Evolutionary conservation across 2,113 vertebrate species (phyloP), one percentile per base, ranked within the genome.

Genomic region (Lycaon pictus): DNA sequence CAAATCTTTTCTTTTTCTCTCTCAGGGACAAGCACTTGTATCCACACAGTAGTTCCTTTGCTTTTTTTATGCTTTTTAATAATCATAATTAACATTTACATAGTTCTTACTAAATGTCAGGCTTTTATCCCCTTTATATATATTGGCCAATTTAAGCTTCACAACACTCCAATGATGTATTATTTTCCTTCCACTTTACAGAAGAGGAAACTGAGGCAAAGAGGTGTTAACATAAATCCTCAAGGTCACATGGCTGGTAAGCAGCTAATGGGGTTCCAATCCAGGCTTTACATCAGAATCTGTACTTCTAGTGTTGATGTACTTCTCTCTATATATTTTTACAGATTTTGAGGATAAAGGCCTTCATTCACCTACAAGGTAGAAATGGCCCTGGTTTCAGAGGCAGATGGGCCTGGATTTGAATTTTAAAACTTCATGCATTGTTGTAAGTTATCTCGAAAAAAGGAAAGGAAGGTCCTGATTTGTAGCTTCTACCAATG

Each of bases 141-240:
- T 37, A 51, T 63, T 87, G 85, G 76, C 32, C 84, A 69, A 84
- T 76, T 83, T 22, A 80, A 9, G 84, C 62, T 91, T 69, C 16
- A 53, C 6, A 25, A 32, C 35, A 76, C 63, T 13, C 20, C 11
- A 43, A 11, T 11, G 69, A 89, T 37, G 48, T 82, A 25, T 19
- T 88, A n/a, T 79, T 71, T 5, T 32, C 35, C 12, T 87, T 87
- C 25, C n/a, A 20, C 23, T 86, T 85, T 32, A 77, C 2, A 67
- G 35, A 63, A 56, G 56, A 93, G 53, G 77, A 92, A 95, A 87
- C 55, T n/a, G 60, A 96, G 71, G 65, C 58, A 86, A 29, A 19
- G 9, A 35, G 16, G 20, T 65, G 12, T 19, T 58, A 32, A 60
- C 12, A 43, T 67, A 85, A 7, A 85, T 55, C 29, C 5, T 85